phyloP scores from a whole-genome alignment of 64 coral and sea anemone species.

The Montipora sp. region DNA sequence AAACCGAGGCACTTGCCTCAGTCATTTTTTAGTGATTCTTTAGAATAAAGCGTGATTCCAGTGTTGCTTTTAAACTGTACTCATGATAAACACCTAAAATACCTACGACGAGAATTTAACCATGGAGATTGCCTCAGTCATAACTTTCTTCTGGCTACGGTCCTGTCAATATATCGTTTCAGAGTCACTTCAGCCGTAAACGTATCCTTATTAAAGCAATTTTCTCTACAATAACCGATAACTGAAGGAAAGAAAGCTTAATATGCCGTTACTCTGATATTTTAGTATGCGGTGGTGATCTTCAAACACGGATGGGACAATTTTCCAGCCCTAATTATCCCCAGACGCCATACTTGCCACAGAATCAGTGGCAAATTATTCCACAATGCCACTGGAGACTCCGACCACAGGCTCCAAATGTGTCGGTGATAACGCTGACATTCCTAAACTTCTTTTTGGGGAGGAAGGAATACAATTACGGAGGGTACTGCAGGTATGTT shows the following conservation, averaged over 20 bases:
- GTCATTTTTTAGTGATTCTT: no score
- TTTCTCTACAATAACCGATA: not conserved
- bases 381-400: constrained; percentile 8
- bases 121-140: no score
- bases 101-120: no score
- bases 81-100: no score
- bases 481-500: not conserved
- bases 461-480: not conserved
- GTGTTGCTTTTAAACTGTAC: no score
- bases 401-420: not conserved
- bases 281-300: not conserved
- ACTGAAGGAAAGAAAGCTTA: not conserved
- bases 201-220: no score
- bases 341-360: not conserved
- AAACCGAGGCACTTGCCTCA: no score
- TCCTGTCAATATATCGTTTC: no score
- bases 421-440: not conserved
- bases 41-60: no score
- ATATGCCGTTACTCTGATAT: not conserved
- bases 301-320: not conserved
- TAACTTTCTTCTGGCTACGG: no score
- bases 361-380: not conserved
- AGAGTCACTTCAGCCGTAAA: no score
- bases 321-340: constrained; percentile 1
- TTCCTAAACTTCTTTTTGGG: constrained; percentile 13